Evolutionary conservation across 2,113 vertebrate genomes (phyloP), one percentile per base, ranked within the genome.

Genomic region (Poeciliopsis turrubarensis): DNA sequence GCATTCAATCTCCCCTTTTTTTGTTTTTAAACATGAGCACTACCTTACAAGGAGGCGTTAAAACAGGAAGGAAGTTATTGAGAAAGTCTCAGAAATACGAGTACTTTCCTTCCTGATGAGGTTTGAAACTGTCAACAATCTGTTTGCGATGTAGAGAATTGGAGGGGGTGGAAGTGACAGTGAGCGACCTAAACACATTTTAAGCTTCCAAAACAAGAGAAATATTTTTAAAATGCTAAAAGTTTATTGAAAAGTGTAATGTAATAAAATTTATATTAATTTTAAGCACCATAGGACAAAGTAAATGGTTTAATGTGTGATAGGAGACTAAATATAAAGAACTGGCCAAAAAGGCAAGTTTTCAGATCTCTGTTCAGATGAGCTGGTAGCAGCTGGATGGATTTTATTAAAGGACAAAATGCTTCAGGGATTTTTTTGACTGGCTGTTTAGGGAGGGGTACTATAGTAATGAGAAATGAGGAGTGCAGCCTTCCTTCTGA

Each of bases 31-130:
- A 65, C 8, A 51, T 25, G 10, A 39, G 41, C 31, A 54, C 26
- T 34, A 61, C 51, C 26, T 44, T 68, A 57, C 70, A 72, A 80
- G 44, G 78, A 86, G 78, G 65, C 77, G 85, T 87, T 87, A 80
- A 86, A 75, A 82, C 89, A 91, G 90, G 93, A 94, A 93, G 93
- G 93, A 95, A 94, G 92, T 86, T 78, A 80, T 91, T 88, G 88
- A 90, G 86, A 86, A 84, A 87, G 86, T 77, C 51, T 79, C 62
- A 75, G 71, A 79, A 86, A 79, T 67, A 70, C 73, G 66, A 82
- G 22, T 70, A 77, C 76, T 83, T 86, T 91, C 91, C 90, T 88
- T 88, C 11, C 70, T 76, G 37, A 81, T 11, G 87, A 72, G 54
- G 81, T 83, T 72, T 82, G 17, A 83, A 79, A 78, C 41, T n/a